phyloP scores from a whole-genome alignment of 2,888 invertebrate genomes.

The Cryptocephalus primarius region DNA sequence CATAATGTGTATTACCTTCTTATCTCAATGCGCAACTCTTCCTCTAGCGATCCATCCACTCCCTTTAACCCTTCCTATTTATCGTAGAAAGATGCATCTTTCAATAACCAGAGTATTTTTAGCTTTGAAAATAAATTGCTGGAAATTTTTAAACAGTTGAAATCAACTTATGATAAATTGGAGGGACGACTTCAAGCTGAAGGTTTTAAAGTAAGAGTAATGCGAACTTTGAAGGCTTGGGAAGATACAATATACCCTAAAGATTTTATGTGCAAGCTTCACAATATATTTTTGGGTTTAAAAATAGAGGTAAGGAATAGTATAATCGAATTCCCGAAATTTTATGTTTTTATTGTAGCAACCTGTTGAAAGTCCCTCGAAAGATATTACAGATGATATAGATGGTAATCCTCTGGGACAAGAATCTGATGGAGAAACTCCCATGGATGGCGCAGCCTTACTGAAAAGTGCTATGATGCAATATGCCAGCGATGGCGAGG shows the following conservation, averaged over 20 bases:
- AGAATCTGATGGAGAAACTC: conserved; percentile 51
- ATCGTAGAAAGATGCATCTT: too few relatives aligned
- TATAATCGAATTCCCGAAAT: background rate
- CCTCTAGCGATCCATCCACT: too few relatives aligned
- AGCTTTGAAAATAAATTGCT: conserved; percentile 77
- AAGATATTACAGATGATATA: conserved; percentile 37
- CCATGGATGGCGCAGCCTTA: conserved; percentile 72
- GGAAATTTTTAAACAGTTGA: conserved; percentile 66
- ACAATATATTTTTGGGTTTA: conserved; percentile 84
- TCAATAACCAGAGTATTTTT: too few relatives aligned
- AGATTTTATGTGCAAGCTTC: conserved; percentile 77
- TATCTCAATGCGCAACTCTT: too few relatives aligned
- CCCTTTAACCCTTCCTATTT: too few relatives aligned
- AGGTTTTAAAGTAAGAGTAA: conserved; percentile 84
- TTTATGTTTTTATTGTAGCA: conserved; percentile 8
- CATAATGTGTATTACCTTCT: too few relatives aligned
- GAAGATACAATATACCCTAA: conserved; percentile 97
- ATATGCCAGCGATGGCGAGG: conserved; percentile 35
- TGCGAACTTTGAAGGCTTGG: conserved; percentile 89
- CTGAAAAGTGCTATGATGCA: conserved; percentile 57
- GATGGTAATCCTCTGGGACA: conserved; percentile 56
- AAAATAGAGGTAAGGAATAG: conserved; percentile 26
- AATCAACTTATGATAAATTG: conserved; percentile 59
- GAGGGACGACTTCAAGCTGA: conserved; percentile 88
- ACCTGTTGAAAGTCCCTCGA: conserved; percentile 6